Evolutionary conservation across 2,888 invertebrate genomes (phyloP), one percentile per base, ranked within the genome.

Genomic region (Palloptera scutellata): DNA sequence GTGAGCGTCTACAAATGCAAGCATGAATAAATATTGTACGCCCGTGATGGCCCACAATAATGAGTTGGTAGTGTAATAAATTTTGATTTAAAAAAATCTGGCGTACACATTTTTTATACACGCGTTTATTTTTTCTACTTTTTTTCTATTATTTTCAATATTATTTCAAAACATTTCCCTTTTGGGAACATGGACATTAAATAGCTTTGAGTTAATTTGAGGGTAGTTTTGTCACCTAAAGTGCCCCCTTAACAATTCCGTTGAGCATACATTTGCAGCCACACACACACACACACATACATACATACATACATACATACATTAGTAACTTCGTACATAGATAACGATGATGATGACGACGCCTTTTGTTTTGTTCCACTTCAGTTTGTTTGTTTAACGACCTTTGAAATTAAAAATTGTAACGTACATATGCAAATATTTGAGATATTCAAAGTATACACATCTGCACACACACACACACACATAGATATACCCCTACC

Each of bases 331-430:
- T n/a, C n/a, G 30, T 11, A 55, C 13, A 17, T 40, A 10, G 45
- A 59, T 4, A 19, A 41, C 42, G 58, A 41, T 48, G 54, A 17
- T 41, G 45, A 54, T 12, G 57, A 55, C 13, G 41, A 45, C 40
- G 61, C 41, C 55, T 69, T 70, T 71, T 73, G 75, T 78, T 79
- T 81, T 75, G 81, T 81, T 81, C 80, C 81, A 81, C 81, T 81
- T 81, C 78, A 81, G 79, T 79, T 78, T 81, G 80, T 81, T 78
- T 81, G 81, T 74, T 81, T 81, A 81, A 81, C 81, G 79, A 81
- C 79, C 81, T 81, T 78, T 81, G 81, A 81, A 81, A 81, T 81
- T 81, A 81, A 75, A 77, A 79, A 71, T 30, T 30, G 30, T 30
- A 30, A 30, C 30, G 30, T 30, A 76, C 73, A 51, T 30, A 55